These are phyloP conservation scores for Copsychus sechellarum DNA, from an alignment of 2,113 vertebrate species.

Conservation along the genomic window DNA sequence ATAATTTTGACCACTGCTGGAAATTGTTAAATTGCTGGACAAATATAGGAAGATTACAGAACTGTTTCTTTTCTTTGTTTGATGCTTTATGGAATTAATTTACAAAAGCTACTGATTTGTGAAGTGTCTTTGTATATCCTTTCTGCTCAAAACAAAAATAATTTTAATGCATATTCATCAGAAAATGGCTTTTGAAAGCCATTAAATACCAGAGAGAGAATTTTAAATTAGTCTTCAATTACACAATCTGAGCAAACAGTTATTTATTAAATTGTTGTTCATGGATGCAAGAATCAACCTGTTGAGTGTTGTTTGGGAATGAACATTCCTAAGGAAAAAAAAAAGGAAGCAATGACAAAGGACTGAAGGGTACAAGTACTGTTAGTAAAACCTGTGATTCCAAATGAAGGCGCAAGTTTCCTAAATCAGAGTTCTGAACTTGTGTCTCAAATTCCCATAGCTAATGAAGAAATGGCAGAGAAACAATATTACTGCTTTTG, in stretches of 20 bases:
- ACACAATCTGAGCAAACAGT: background rate
- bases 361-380: background rate
- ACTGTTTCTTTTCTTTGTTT: background rate
- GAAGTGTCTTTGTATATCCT: background rate
- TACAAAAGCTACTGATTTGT: background rate
- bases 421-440: background rate
- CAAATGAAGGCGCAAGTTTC: background rate
- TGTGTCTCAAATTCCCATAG: background rate
- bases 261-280: background rate
- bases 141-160: background rate
- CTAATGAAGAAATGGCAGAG: background rate
- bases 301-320: background rate
- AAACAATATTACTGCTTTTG: background rate
- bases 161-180: background rate
- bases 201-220: background rate
- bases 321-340: background rate
- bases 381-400: background rate
- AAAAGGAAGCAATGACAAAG: background rate
- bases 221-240: background rate
- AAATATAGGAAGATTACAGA: background rate
- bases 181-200: background rate
- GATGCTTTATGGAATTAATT: background rate
- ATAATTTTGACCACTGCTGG: background rate
- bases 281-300: background rate
- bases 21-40: background rate